Evolutionary conservation across 2,888 invertebrate species (phyloP).

Genomic region (Trichogramma evanescens): DNA sequence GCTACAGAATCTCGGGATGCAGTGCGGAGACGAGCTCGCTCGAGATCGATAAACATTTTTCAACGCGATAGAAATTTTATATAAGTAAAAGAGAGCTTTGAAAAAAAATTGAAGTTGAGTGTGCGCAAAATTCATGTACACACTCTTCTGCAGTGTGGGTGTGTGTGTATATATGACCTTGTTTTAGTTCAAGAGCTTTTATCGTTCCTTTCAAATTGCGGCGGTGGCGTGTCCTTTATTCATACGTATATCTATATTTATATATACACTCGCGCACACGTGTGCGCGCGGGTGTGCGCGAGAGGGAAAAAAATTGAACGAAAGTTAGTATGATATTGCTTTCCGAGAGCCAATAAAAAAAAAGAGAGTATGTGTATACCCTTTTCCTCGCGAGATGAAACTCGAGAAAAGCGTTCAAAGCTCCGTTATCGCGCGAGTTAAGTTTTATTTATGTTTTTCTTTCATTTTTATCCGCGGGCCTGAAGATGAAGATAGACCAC

Average conservation of each 20-base stretch:
- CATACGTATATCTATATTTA: too few species aligned
- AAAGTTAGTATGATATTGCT: conserved; percentile 9
- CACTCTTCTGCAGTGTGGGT: too few species aligned
- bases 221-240: background rate
- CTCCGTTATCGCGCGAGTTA: background rate
- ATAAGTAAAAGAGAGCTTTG: too few species aligned
- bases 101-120: conserved; percentile 1
- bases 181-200: conserved; percentile 6
- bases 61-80: too few species aligned
- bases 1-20: too few species aligned
- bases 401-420: background rate
- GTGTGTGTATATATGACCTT: background rate
- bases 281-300: too few species aligned
- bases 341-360: conserved; percentile 12
- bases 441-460: conserved; percentile 10
- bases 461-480: background rate
- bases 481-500: background rate
- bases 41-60: too few species aligned
- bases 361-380: background rate
- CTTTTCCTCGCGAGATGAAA: background rate
- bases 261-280: too few species aligned
- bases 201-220: background rate
- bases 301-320: background rate
- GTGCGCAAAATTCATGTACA: background rate
- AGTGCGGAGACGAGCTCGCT: too few species aligned